Evolutionary conservation across 2,797 vertebrate genomes (phyloP).

Genomic region (Serranus cabrilla): DNA sequence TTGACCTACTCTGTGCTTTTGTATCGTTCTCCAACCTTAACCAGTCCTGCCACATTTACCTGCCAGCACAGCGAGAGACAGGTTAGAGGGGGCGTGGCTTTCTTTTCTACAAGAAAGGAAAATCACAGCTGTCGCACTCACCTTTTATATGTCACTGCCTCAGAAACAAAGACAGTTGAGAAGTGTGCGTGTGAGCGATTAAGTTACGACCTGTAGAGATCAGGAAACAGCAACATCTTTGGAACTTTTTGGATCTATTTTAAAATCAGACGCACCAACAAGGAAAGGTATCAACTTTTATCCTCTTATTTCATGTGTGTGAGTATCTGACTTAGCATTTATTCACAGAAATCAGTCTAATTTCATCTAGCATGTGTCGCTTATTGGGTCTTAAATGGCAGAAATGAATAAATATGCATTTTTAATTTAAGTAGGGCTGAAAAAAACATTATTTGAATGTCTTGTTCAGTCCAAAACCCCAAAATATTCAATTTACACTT

Average conservation of each 20-base stretch:
- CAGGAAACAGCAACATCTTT: neutral
- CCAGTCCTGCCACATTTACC: constrained; percentile 74
- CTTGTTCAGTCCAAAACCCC: neutral
- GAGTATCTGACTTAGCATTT: neutral
- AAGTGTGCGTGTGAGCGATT: neutral
- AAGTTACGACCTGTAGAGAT: neutral
- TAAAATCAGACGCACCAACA: neutral
- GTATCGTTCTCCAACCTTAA: constrained; percentile 29
- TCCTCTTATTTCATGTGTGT: neutral
- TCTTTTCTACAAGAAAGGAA: neutral
- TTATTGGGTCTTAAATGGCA: neutral
- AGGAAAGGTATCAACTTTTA: constrained; percentile 44
- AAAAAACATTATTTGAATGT: neutral
- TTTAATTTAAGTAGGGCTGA: neutral
- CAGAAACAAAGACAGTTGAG: neutral
- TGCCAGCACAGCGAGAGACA: neutral
- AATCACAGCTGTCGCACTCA: neutral
- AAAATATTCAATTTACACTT: neutral
- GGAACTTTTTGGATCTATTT: constrained; percentile 11
- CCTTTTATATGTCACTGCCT: neutral
- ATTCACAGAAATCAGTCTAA: neutral
- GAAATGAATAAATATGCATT: neutral
- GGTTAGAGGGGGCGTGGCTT: constrained; percentile 34
- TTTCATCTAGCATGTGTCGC: neutral
- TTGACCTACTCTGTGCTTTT: constrained; percentile 29